phyloP scores from a whole-genome alignment of 1,140 invertebrate species.

The Cotesia typhae region DNA sequence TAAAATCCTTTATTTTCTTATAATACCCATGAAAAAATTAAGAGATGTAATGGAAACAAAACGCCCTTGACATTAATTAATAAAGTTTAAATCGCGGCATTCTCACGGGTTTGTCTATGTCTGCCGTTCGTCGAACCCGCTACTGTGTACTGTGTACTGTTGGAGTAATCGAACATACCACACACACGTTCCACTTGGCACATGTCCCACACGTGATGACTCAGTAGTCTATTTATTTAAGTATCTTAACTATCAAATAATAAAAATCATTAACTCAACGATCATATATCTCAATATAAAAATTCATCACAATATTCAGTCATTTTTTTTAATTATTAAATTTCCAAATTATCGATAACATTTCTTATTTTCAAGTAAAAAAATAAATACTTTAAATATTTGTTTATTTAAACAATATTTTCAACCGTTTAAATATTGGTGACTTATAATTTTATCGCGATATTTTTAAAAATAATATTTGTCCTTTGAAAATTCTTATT shows the following conservation, averaged over 20 bases:
- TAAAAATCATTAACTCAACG: background rate
- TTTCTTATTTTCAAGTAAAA: too few relatives aligned
- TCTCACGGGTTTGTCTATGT: background rate
- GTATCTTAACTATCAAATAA: background rate
- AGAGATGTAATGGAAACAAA: background rate
- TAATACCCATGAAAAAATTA: background rate
- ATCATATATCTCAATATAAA: too few relatives aligned
- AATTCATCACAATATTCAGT: too few relatives aligned
- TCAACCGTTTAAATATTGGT: too few relatives aligned
- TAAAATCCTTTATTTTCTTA: too few relatives aligned
- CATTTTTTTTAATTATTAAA: too few relatives aligned
- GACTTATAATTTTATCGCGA: too few relatives aligned
- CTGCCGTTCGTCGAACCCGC: slow-evolving; percentile 14
- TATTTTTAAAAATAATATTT: too few relatives aligned
- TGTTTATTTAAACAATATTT: too few relatives aligned
- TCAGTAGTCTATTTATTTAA: background rate
- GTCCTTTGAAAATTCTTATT: too few relatives aligned
- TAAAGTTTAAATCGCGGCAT: background rate
- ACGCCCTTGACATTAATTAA: slow-evolving; percentile 21
- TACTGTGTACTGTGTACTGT: background rate
- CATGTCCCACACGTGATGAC: slow-evolving; percentile 21
- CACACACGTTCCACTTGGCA: slow-evolving; percentile 22
- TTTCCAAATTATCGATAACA: too few relatives aligned
- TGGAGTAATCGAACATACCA: slow-evolving; percentile 19
- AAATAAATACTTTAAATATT: too few relatives aligned